phyloP scores from a whole-genome alignment of 2,797 vertebrate species.

The Sebastes oblongus region DNA sequence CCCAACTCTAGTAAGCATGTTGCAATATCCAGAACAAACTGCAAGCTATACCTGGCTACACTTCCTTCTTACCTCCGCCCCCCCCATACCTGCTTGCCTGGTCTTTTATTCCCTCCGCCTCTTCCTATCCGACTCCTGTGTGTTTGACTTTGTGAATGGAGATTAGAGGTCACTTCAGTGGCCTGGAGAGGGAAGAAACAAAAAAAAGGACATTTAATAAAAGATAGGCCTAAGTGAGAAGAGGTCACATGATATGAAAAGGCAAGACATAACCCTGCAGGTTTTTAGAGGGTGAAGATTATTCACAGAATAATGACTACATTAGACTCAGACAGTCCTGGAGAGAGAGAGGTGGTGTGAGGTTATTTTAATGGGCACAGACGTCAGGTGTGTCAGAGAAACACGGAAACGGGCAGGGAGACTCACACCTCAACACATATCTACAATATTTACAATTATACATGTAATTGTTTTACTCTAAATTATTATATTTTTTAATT shows the following conservation, averaged over 20 bases:
- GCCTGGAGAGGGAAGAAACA: neutral
- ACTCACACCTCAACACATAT: neutral
- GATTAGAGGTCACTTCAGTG: constrained; percentile 37
- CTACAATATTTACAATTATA: neutral
- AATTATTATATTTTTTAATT: neutral
- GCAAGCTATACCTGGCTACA: neutral
- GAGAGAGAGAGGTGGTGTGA: neutral
- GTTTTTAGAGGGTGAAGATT: neutral
- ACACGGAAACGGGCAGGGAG: neutral
- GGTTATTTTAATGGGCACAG: constrained; percentile 4
- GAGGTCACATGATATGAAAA: neutral
- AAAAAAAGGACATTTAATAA: neutral
- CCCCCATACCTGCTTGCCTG: neutral
- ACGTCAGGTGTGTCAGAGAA: neutral
- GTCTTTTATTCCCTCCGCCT: neutral
- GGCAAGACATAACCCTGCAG: neutral
- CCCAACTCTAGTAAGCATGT: neutral
- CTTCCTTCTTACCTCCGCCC: neutral
- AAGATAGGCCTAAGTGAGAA: neutral
- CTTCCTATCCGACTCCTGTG: neutral
- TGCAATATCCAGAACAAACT: neutral
- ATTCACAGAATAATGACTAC: constrained; percentile 1
- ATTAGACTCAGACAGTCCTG: constrained; percentile 1
- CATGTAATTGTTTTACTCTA: neutral
- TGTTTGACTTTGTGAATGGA: constrained; percentile 39